Base-by-base conservation (phyloP, 2,797 vertebrate species). In the Sandelia bainsii region DNA sequence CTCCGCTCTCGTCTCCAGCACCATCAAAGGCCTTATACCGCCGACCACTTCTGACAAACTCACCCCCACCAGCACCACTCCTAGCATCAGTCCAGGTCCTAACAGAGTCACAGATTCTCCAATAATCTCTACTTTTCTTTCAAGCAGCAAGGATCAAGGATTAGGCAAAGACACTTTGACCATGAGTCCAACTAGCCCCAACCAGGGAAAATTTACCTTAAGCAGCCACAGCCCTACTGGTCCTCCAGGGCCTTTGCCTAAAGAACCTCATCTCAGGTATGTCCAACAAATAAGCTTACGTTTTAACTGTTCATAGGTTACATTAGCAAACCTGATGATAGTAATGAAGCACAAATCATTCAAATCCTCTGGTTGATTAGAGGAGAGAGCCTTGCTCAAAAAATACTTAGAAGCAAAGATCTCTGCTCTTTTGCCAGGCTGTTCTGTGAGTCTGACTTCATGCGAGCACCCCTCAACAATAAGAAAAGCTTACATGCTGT, bases 1-100 rank as follows among this genome's bases (percentile, higher is more conserved):
- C 40, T 91, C 92, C 1, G 90, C 89, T 29, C 91, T 93, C 0
- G 79, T 93, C 42, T 87, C 89, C 11, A 81, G 88, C 72, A 90
- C 90, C 48, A 69, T 92, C 64, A 82, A 90, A 72, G 83, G 89
- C 68, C 32, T 92, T 0, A 46, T 88, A 48, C 34, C 86, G 34
- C 70, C 83, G 13, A 45, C 85, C 42, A n/a, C 69, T 62, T 82
- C 75, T 2, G 77, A 83, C 32, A 85, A 72, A 76, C 58, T 27
- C 13, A 23, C 16, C 17, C 62, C 70, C 37, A 40, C n/a, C 17
- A 56, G 25, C 50, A 50, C 40, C 27, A 29, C 58, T 63, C 68
- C 70, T 5, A 53, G 16, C 62, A 56, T 71, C 46, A 78, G 79
- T 42, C 69, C 77, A 3, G 78, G 42, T 34, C 25, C 37, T 23